A percentile compares a stretch with the other conserved stretches of the same genome.
Conservation (phyloP, 2,113 vertebrate species). For the Bubo scandiacus region DNA sequence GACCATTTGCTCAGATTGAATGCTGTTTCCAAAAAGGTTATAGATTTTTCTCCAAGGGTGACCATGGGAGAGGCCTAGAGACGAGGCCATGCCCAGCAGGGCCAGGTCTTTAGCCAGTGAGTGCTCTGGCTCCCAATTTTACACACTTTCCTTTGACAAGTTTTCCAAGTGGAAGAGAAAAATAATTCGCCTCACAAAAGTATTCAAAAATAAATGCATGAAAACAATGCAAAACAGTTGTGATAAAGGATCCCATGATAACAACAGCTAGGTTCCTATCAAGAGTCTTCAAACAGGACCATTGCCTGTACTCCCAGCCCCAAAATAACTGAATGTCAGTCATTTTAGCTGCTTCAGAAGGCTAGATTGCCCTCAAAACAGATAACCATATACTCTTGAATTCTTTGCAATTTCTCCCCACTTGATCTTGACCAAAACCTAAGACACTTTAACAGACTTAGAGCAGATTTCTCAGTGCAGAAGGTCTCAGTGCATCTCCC, state of each 20-base stretch:
- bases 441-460: background rate
- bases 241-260: background rate
- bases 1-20: background rate
- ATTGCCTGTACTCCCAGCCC: background rate
- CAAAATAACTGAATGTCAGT: background rate
- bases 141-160: background rate
- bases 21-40: background rate
- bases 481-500: background rate
- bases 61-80: fast-evolving
- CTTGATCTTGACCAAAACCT: background rate
- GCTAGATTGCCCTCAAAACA: background rate
- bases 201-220: background rate
- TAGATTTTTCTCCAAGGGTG: background rate
- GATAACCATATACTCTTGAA: background rate
- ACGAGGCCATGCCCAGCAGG: fast-evolving
- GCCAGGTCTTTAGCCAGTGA: background rate
- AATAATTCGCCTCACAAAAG: background rate
- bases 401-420: background rate
- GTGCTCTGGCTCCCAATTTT: background rate
- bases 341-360: background rate
- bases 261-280: background rate
- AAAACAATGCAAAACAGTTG: background rate
- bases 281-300: background rate
- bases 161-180: background rate
- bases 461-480: background rate